phyloP scores from a whole-genome alignment of 2,113 vertebrate species.

The Zosterops pallidus region DNA sequence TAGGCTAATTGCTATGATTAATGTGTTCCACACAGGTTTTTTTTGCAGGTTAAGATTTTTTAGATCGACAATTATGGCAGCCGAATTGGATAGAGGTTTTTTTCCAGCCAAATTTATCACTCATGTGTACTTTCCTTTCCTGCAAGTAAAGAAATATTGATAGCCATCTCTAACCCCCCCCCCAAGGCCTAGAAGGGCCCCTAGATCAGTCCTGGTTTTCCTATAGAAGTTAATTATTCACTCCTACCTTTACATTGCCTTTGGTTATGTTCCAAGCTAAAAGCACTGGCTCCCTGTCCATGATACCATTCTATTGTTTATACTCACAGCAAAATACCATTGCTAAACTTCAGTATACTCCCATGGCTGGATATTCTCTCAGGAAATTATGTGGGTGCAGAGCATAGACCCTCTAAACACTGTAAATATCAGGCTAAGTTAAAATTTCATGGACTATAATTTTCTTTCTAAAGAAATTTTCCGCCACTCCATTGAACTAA shows the following conservation, averaged over 20 bases:
- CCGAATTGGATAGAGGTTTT: not conserved
- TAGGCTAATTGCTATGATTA: not conserved
- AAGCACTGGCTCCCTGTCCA: fast-evolving
- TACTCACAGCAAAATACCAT: not conserved
- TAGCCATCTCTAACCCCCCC: not conserved
- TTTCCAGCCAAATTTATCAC: not conserved
- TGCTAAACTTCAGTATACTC: not conserved
- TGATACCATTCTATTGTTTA: not conserved
- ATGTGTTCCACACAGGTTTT: not conserved
- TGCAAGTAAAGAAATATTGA: not conserved
- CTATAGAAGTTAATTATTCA: slow-evolving; percentile 49
- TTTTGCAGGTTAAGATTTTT: not conserved
- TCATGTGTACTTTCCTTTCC: not conserved
- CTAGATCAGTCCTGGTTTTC: not conserved
- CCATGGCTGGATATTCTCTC: not conserved
- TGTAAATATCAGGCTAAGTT: not conserved
- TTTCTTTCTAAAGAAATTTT: not conserved
- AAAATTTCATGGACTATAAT: not conserved
- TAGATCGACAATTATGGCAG: not conserved
- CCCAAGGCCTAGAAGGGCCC: not conserved
- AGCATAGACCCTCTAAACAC: not conserved
- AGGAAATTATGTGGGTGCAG: not conserved
- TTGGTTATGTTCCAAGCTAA: not conserved
- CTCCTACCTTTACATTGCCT: not conserved
- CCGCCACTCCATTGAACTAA: not conserved